Evolutionary conservation across 2,797 vertebrate species (phyloP).

Genomic region (Cynopterus sphinx): DNA sequence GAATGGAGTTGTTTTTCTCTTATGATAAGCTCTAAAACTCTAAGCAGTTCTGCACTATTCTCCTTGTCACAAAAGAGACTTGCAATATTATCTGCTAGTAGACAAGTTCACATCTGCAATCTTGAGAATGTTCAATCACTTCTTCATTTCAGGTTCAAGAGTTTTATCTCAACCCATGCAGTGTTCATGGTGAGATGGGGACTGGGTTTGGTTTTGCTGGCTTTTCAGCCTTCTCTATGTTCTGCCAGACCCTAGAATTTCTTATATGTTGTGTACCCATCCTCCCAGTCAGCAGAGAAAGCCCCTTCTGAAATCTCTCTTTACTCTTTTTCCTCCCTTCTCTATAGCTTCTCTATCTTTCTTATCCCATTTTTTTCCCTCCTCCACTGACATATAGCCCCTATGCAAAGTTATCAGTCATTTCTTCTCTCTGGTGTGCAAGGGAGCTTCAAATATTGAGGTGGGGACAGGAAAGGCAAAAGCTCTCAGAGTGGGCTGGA

Average conservation of each 20-base stretch:
- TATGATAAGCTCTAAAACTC: background rate
- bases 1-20: background rate
- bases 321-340: background rate
- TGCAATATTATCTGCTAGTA: background rate
- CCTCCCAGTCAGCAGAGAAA: background rate
- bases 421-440: background rate
- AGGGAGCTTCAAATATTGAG: background rate
- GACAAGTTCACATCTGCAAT: background rate
- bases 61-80: background rate
- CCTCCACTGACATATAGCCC: background rate
- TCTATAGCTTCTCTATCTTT: background rate
- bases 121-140: background rate
- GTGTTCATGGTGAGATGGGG: too few species aligned
- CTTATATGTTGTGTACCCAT: background rate
- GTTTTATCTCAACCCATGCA: too few species aligned
- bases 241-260: background rate
- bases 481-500: background rate
- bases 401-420: background rate
- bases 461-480: background rate
- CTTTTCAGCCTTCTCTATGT: background rate
- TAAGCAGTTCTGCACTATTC: background rate
- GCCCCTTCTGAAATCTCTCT: background rate
- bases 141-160: background rate
- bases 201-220: background rate
- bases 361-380: background rate